phyloP scores from a whole-genome alignment of 2,888 invertebrate genomes.

The Tenthredo scrophulariae region DNA sequence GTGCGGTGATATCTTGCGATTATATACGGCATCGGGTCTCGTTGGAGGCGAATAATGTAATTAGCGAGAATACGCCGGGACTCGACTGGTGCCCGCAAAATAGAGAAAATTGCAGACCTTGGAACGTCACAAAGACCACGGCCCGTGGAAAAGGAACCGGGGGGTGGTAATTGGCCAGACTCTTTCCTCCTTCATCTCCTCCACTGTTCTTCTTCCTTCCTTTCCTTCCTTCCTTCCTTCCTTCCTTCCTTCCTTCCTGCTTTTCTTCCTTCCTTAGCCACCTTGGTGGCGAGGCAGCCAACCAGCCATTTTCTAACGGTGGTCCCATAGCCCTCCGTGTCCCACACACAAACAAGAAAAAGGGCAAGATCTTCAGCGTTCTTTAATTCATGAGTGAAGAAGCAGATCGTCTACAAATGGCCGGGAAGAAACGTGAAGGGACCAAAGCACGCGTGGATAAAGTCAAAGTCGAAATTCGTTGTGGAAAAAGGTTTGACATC shows the following conservation, averaged over 20 bases:
- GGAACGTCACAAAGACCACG: conserved; percentile 47
- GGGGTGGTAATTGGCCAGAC: conserved; percentile 61
- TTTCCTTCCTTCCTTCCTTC: conserved; percentile 56
- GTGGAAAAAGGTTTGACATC: background rate
- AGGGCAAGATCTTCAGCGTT: conserved; percentile 32
- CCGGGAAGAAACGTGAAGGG: conserved; percentile 46
- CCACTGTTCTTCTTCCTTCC: conserved; percentile 44
- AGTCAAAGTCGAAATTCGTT: background rate
- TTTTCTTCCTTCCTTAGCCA: conserved; percentile 50
- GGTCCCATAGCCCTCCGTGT: conserved; percentile 32
- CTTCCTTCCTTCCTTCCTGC: conserved; percentile 47
- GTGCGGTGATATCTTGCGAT: conserved; percentile 34
- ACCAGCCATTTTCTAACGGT: conserved; percentile 29
- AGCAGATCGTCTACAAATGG: conserved; percentile 53
- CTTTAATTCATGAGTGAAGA: conserved; percentile 48
- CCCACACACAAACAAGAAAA: conserved; percentile 11
- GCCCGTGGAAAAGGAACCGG: conserved; percentile 37
- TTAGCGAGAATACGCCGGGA: conserved; percentile 40
- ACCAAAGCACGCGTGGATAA: conserved; percentile 36
- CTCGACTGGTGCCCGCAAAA: conserved; percentile 34
- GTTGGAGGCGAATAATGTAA: conserved; percentile 46
- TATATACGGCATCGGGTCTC: conserved; percentile 31
- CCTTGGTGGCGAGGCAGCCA: background rate
- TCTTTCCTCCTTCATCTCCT: conserved; percentile 57
- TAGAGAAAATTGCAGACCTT: conserved; percentile 53